Percentiles rank a stretch among this genome's conserved stretches.
Conservation (phyloP, 2,113 vertebrate genomes). For the Spizaetus ornatus region DNA sequence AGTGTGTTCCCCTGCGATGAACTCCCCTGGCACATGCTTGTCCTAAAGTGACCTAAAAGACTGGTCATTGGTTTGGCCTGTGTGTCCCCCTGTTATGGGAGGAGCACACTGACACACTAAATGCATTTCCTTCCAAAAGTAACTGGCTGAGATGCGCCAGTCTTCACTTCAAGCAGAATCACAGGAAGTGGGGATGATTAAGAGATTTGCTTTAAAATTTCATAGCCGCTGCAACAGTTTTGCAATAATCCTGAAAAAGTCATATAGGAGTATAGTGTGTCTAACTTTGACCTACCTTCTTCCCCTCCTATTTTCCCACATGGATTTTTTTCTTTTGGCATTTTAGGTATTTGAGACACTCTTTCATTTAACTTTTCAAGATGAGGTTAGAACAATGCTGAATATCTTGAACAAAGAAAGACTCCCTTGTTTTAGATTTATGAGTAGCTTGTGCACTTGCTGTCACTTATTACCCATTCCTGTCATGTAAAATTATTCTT, state of each 20-base stretch:
- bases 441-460: background rate
- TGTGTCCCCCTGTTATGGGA: background rate
- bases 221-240: background rate
- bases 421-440: background rate
- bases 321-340: background rate
- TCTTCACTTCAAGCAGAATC: background rate
- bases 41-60: constrained; percentile 13
- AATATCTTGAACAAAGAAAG: background rate
- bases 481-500: background rate
- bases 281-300: background rate
- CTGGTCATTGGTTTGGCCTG: background rate
- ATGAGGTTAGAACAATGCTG: background rate
- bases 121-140: background rate
- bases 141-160: background rate
- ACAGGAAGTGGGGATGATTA: background rate
- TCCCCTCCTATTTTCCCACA: background rate
- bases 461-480: background rate
- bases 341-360: background rate
- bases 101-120: background rate
- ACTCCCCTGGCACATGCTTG: background rate
- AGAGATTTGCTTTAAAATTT: background rate
- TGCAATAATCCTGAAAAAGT: background rate
- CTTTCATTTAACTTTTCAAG: background rate
- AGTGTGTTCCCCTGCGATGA: background rate
- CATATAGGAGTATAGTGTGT: background rate